These are phyloP conservation scores for Caradrina clavipalpis DNA, from an alignment of 2,888 invertebrate species.

Conservation along the genomic window DNA sequence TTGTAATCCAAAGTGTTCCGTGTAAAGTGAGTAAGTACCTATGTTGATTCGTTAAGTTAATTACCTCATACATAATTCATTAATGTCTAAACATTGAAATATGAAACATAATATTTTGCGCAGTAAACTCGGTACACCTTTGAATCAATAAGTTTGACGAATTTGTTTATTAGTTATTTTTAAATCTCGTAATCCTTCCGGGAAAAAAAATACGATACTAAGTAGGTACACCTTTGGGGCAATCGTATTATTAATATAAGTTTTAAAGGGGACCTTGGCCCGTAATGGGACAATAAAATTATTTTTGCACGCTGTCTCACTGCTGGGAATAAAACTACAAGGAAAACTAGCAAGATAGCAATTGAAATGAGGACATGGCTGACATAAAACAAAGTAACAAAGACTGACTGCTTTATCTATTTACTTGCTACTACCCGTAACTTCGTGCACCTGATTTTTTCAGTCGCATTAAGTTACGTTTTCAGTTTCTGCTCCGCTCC, in stretches of 20 bases:
- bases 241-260: too few relatives aligned
- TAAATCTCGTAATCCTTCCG: not conserved
- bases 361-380: conserved; percentile 7
- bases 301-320: too few relatives aligned
- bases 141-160: not conserved
- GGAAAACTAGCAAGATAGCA: not conserved
- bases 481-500: too few relatives aligned
- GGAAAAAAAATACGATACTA: not conserved
- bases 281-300: too few relatives aligned
- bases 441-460: too few relatives aligned
- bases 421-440: too few relatives aligned
- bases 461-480: too few relatives aligned
- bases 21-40: not conserved
- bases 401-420: conserved; percentile 5
- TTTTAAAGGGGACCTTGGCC: too few relatives aligned
- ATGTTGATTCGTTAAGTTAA: conserved; percentile 15
- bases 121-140: not conserved
- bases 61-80: conserved; percentile 15
- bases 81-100: not conserved
- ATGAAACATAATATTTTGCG: not conserved
- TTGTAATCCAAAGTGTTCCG: conserved; percentile 13
- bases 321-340: not conserved
- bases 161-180: not conserved
- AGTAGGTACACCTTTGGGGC: not conserved
- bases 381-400: conserved; percentile 24